Evolutionary conservation across 2,888 invertebrate species (phyloP), one percentile per base, ranked within the genome.

Genomic region (Mimas tiliae): DNA sequence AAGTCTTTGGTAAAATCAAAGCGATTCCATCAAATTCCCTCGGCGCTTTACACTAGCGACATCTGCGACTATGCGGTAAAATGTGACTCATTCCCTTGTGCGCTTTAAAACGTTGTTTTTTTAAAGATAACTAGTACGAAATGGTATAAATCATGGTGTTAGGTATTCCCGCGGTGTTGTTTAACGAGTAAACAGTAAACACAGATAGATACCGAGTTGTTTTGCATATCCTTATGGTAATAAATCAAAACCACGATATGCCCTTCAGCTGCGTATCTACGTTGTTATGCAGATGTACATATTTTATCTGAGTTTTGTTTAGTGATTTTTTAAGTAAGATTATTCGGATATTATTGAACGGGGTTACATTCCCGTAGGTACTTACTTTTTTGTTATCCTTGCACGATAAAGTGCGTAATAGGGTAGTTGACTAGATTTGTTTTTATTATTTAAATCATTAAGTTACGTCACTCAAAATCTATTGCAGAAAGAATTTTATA

Each of bases 151-250:
- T 42, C 38, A 58, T 19, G 38, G 19, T 11, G 38, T 38, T 19
- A 58, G 12, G 55, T 21, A 19, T 58, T 58, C 42, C 53, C 33
- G n/a, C 19, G 58, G 16, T 6, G 16, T 3, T 58, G 58, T 42
- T 58, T 42, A 58, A 38, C 58, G 19, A 19, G 58, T 38, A 55
- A 55, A 55, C 38, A 55, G n/a, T n/a, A n/a, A n/a, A n/a, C n/a
- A n/a, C n/a, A n/a, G n/a, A n/a, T 11, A 42, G 58, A 58, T 42
- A 58, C 19, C 19, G 16, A 38, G 16, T n/a, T 58, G 58, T 42
- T 42, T 58, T 58, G 58, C 58, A 42, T 11, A 42, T 38, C 42
- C 58, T 58, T 38, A 19, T 38, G 9, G 58, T 42, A 42, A 58
- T 58, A 58, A 58, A 58, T 58, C 58, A 58, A 38, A 55, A 58